Percentiles rank a stretch among this genome's conserved stretches.
Evolutionary conservation across 2,888 invertebrate genomes (phyloP).

Genomic region (Cheilosia pagana): DNA sequence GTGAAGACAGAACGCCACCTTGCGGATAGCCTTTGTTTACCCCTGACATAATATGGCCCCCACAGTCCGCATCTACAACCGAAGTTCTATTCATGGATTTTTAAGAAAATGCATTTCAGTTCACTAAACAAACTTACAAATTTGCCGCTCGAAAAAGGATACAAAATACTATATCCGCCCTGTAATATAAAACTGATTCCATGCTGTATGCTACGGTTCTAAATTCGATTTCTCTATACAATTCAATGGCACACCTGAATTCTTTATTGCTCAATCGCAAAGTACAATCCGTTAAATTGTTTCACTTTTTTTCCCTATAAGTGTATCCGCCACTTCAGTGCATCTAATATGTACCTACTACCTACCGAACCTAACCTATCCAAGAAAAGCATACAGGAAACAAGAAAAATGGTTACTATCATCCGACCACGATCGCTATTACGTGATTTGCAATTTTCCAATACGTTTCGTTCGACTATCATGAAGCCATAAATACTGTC

Average conservation of each 20-base stretch:
- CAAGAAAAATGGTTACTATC: slow-evolving; percentile 26
- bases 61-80: too few species aligned
- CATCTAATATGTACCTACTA: neutral
- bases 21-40: too few species aligned
- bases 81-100: too few species aligned
- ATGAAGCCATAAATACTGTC: slow-evolving; percentile 51
- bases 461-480: slow-evolving; percentile 72
- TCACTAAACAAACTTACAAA: too few species aligned
- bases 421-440: slow-evolving; percentile 61
- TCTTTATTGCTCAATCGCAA: slow-evolving; percentile 47
- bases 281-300: slow-evolving; percentile 41
- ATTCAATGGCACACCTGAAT: slow-evolving; percentile 2
- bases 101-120: too few species aligned
- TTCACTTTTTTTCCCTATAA: neutral
- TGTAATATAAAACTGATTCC: too few species aligned
- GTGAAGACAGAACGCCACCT: too few species aligned
- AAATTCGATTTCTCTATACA: slow-evolving; percentile 8
- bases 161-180: too few species aligned
- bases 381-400: slow-evolving; percentile 15
- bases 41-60: too few species aligned
- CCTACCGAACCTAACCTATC: neutral
- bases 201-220: too few species aligned
- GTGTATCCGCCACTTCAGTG: slow-evolving; percentile 18
- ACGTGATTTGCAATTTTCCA: slow-evolving; percentile 81
- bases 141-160: too few species aligned